phyloP scores from a whole-genome alignment of 1,140 invertebrate species.

The Bombus ignitus region DNA sequence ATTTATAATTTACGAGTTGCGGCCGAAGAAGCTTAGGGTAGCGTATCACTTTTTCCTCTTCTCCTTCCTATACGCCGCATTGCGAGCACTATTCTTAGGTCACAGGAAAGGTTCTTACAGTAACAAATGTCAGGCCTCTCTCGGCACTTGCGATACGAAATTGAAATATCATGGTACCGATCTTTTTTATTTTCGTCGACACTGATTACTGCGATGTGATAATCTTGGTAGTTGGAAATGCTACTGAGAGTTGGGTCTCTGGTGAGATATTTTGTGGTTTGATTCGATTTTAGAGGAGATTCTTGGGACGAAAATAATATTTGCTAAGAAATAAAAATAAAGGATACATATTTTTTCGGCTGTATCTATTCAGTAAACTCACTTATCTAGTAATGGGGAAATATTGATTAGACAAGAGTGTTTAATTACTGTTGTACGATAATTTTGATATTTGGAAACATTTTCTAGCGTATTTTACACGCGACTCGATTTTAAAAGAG shows the following conservation, averaged over 20 bases:
- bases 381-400: too few species aligned
- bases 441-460: not conserved
- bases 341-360: too few species aligned
- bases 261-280: not conserved
- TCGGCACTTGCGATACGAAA: not conserved
- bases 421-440: too few species aligned
- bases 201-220: not conserved
- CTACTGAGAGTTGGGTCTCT: not conserved
- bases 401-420: not conserved
- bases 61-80: too few species aligned
- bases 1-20: constrained; percentile 61
- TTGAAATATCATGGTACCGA: not conserved
- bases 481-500: not conserved
- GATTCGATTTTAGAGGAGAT: not conserved
- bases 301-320: not conserved
- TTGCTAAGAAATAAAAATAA: too few species aligned
- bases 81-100: not conserved
- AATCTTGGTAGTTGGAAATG: not conserved
- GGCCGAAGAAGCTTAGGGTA: constrained; percentile 3
- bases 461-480: not conserved
- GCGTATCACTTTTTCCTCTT: not conserved
- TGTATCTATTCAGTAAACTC: too few species aligned
- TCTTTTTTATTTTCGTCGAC: not conserved
- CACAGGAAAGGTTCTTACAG: not conserved
- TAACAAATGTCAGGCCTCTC: not conserved